A percentile compares a stretch with the other conserved stretches of the same genome.
These are phyloP conservation scores for Poeciliopsis presidionis DNA, from an alignment of 2,797 vertebrate species.

Conservation along the genomic window DNA sequence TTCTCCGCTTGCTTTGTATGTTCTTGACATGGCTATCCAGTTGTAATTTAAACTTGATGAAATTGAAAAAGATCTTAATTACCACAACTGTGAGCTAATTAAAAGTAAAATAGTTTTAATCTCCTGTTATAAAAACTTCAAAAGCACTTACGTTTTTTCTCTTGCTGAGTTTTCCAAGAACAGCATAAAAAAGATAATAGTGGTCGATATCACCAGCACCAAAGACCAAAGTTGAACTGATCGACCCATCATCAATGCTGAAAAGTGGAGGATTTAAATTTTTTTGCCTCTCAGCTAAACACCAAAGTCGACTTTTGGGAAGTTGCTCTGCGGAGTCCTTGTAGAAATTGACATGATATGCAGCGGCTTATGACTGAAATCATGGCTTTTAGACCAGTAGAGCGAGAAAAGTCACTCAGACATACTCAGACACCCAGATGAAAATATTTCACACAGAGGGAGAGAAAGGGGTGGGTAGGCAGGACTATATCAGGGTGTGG, in stretches of 20 bases:
- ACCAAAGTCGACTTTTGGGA: too few species aligned
- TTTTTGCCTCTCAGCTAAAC: neutral
- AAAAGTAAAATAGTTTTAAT: too few species aligned
- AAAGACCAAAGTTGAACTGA: neutral
- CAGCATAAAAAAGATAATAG: neutral
- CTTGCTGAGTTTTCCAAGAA: conserved; percentile 3
- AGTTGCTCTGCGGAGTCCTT: neutral
- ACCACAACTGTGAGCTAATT: neutral
- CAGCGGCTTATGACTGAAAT: neutral
- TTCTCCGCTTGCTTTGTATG: neutral
- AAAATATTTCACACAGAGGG: neutral
- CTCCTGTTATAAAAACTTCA: neutral
- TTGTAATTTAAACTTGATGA: conserved; percentile 12
- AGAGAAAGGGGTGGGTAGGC: neutral
- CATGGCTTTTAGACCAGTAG: neutral
- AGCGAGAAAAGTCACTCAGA: too few species aligned
- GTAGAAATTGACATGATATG: neutral
- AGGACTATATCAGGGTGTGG: neutral
- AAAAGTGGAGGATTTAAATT: too few species aligned
- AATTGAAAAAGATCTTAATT: neutral
- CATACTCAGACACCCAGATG: accelerated
- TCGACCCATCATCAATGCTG: conserved; percentile 26
- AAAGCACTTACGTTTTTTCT: conserved; percentile 38
- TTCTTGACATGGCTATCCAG: neutral
- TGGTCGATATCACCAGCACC: conserved; percentile 5